A percentile compares a stretch with the other conserved stretches of the same genome.
phyloP scores from a whole-genome alignment of 2,888 invertebrate genomes.

The Ormia ochracea region DNA sequence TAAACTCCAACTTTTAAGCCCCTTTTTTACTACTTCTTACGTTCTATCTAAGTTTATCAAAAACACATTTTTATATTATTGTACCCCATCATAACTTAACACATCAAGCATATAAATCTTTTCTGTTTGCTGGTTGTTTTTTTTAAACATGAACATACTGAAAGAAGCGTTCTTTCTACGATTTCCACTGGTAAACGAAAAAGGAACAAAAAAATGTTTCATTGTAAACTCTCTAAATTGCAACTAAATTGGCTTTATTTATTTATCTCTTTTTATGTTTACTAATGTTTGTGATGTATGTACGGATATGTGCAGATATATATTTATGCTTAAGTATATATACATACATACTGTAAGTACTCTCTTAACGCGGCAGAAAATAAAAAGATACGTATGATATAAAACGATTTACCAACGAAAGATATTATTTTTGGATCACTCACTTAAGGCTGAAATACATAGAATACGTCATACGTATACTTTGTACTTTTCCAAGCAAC shows the following conservation, averaged over 20 bases:
- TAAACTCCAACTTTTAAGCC: conserved; percentile 55
- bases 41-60: conserved; percentile 71
- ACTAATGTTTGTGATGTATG: conserved; percentile 13
- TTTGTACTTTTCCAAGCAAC: too few species aligned
- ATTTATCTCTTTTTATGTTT: conserved; percentile 51
- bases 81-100: conserved; percentile 69
- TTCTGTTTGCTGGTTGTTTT: conserved; percentile 10
- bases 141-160: not conserved
- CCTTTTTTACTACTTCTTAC: conserved; percentile 13
- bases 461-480: too few species aligned
- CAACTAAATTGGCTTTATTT: conserved; percentile 73
- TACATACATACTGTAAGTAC: too few species aligned
- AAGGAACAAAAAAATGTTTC: not conserved
- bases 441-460: too few species aligned
- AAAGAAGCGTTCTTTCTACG: not conserved
- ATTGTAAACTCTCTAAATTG: conserved; percentile 69
- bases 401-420: too few species aligned
- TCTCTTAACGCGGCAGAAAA: too few species aligned
- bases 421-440: too few species aligned
- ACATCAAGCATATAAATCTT: conserved; percentile 73
- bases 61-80: conserved; percentile 67
- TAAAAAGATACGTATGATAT: too few species aligned
- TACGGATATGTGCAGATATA: not conserved
- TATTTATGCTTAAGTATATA: not conserved
- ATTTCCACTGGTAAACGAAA: not conserved